phyloP scores from a whole-genome alignment of 2,113 vertebrate genomes.

The Tapirus terrestris region DNA sequence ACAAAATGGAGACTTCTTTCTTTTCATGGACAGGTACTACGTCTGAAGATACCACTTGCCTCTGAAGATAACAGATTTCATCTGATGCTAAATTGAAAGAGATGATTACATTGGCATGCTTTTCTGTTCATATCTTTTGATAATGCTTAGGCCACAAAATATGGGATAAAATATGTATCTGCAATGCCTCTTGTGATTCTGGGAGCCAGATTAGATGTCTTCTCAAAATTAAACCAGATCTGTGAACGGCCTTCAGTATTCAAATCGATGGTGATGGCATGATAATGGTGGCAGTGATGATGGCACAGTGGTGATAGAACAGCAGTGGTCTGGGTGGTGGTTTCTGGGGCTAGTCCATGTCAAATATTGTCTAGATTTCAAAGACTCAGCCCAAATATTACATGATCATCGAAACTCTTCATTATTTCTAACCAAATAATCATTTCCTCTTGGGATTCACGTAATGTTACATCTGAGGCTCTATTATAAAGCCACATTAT shows the following conservation, averaged over 20 bases:
- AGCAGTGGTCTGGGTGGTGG: not conserved
- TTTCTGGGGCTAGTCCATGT: not conserved
- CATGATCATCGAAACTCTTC: not conserved
- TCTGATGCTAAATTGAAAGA: not conserved
- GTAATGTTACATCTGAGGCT: not conserved
- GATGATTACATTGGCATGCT: not conserved
- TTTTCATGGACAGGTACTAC: not conserved
- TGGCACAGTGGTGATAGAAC: fast-evolving
- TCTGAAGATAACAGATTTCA: not conserved
- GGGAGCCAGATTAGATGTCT: not conserved
- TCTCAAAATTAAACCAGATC: not conserved
- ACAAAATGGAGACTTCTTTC: not conserved
- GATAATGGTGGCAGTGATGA: not conserved
- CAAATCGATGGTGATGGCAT: not conserved
- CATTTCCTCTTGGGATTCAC: not conserved
- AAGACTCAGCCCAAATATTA: not conserved
- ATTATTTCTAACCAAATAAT: not conserved
- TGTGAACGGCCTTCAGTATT: too few species aligned
- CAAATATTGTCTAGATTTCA: not conserved
- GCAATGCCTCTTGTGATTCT: not conserved
- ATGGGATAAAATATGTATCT: not conserved
- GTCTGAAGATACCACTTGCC: not conserved
- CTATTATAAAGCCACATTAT: not conserved
- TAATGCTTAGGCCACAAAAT: not conserved
- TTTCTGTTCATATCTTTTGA: not conserved